phyloP scores from a whole-genome alignment of 2,888 invertebrate species.

The Calliscelio sp. region DNA sequence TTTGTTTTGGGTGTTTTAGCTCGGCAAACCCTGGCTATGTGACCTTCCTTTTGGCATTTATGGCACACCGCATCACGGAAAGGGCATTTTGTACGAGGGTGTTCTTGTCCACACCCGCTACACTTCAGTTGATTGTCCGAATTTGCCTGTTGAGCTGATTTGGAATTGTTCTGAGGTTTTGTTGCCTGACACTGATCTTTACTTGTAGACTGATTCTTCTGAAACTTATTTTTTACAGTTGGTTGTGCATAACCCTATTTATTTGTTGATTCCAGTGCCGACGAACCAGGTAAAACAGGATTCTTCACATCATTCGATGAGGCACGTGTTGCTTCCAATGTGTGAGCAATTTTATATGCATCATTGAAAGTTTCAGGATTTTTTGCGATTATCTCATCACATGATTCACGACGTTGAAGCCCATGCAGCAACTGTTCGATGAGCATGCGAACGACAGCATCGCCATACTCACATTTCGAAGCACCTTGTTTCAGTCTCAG shows the following conservation, averaged over 20 bases:
- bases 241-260: constrained; percentile 7
- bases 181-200: no score
- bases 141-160: no score
- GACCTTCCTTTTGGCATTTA: not conserved
- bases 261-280: constrained; percentile 14
- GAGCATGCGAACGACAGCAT: constrained; percentile 59
- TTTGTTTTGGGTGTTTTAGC: not conserved
- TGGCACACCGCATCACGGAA: not conserved
- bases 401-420: constrained; percentile 35
- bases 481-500: constrained; percentile 60
- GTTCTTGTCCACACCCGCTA: not conserved
- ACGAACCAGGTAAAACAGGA: not conserved
- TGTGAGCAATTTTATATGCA: constrained; percentile 57
- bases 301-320: not conserved
- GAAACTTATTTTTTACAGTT: not conserved
- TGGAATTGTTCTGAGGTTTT: not conserved
- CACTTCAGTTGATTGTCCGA: not conserved
- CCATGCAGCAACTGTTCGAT: constrained; percentile 63
- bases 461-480: constrained; percentile 55
- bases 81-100: constrained; percentile 5
- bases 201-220: no score
- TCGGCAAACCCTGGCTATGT: not conserved
- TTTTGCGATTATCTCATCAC: constrained; percentile 65
- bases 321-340: constrained; percentile 49
- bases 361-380: constrained; percentile 49